Evolutionary conservation across 2,113 vertebrate genomes (phyloP).

Genomic region (Clinocottus analis): DNA sequence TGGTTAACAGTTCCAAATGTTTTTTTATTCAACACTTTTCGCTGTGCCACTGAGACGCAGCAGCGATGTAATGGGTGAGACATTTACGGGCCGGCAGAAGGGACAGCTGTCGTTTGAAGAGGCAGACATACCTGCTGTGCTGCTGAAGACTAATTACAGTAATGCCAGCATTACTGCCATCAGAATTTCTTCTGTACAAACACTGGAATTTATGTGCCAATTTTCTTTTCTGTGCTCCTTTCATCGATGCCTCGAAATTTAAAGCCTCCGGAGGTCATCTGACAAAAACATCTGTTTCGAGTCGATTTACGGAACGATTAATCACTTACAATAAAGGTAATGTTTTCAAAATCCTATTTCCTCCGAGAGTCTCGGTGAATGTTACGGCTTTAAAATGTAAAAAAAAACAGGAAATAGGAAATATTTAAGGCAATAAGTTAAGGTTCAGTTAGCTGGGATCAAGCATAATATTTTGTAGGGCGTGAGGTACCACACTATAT

Average conservation of each 20-base stretch:
- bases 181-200: conserved; percentile 50
- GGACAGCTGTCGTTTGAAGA: conserved; percentile 62
- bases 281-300: conserved; percentile 23
- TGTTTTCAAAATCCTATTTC: background rate
- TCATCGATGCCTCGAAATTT: conserved; percentile 22
- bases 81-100: conserved; percentile 23
- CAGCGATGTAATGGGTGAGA: conserved; percentile 7
- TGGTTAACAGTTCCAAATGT: background rate
- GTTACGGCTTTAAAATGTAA: background rate
- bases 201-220: conserved; percentile 41
- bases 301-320: background rate
- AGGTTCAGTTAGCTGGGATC: background rate
- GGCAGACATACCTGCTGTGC: conserved; percentile 66
- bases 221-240: conserved; percentile 27
- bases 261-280: conserved; percentile 31
- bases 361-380: background rate
- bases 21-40: background rate
- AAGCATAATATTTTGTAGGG: background rate
- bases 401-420: background rate
- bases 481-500: too few species aligned
- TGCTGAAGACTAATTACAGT: conserved; percentile 49
- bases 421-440: background rate
- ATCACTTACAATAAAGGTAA: background rate
- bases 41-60: conserved; percentile 17
- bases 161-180: conserved; percentile 42